Conservation (phyloP, 2,113 vertebrate genomes). For the Lepidothrix coronata region DNA sequence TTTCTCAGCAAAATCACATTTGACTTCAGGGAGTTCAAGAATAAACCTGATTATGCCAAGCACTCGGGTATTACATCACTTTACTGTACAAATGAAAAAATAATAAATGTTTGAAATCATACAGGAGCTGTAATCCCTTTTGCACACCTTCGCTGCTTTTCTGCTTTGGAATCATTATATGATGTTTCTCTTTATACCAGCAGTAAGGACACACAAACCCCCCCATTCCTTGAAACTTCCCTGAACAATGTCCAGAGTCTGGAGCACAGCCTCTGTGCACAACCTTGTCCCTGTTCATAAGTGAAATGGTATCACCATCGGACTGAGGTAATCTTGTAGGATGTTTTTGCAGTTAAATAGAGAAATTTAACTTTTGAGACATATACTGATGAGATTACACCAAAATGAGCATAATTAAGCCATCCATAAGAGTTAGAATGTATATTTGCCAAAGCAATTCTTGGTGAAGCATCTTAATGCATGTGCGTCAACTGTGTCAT, state of each 20-base stretch:
- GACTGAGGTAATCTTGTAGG: not conserved
- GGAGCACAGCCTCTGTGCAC: not conserved
- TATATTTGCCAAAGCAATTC: not conserved
- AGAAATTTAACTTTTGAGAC: not conserved
- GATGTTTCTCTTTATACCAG: not conserved
- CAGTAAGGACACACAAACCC: not conserved
- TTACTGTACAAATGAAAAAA: not conserved
- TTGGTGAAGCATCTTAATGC: not conserved
- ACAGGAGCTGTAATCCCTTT: not conserved
- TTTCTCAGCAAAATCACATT: not conserved
- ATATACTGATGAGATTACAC: not conserved
- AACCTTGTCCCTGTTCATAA: not conserved
- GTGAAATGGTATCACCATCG: not conserved
- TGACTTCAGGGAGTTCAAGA: not conserved
- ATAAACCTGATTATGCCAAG: not conserved
- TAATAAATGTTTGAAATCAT: not conserved
- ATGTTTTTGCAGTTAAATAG: not conserved
- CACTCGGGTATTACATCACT: accelerated
- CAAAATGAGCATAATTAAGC: not conserved
- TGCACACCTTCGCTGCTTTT: not conserved
- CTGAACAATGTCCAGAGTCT: not conserved
- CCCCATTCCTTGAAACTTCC: not conserved
- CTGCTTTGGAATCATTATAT: not conserved
- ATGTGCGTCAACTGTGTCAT: not conserved
- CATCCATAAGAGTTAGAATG: not conserved